These are phyloP conservation scores for Agrotis ipsilon DNA, from an alignment of 2,888 invertebrate species.

Conservation along the genomic window DNA sequence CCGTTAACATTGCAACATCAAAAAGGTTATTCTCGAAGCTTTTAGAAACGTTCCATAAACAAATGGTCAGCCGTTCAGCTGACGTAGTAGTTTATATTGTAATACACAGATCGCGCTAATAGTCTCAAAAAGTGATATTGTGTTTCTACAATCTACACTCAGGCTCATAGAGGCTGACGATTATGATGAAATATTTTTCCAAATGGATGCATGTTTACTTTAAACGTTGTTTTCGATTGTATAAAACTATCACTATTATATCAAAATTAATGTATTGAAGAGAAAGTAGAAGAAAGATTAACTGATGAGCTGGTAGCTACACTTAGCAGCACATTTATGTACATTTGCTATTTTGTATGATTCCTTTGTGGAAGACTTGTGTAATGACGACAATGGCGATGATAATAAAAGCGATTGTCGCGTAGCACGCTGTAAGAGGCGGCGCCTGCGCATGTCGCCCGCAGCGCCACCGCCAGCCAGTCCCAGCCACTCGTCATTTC, in stretches of 20 bases:
- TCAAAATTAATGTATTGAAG: not conserved
- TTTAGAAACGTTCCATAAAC: not conserved
- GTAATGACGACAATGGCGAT: conserved; percentile 14
- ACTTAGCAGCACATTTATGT: not conserved
- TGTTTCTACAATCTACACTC: too few species aligned
- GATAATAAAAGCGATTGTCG: conserved; percentile 44
- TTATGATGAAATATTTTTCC: conserved; percentile 25
- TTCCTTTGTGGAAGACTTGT: conserved; percentile 23
- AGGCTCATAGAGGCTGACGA: not conserved
- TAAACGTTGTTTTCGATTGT: not conserved
- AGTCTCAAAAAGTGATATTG: conserved; percentile 6
- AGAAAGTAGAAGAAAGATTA: not conserved
- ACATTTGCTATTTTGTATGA: conserved; percentile 1
- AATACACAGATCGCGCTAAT: conserved; percentile 43
- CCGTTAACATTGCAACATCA: not conserved
- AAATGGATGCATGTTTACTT: conserved; percentile 1
- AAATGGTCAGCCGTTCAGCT: not conserved
- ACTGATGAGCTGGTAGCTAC: not conserved
- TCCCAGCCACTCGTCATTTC: conserved; percentile 79
- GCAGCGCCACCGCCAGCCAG: conserved; percentile 48
- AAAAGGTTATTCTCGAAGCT: not conserved
- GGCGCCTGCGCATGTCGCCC: conserved; percentile 61
- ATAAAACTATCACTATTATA: not conserved
- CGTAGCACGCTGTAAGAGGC: conserved; percentile 24
- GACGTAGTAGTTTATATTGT: conserved; percentile 21